Percentiles rank a stretch among this genome's conserved stretches.
Evolutionary conservation across 2,888 invertebrate genomes (phyloP).

Genomic region (Gerris lacustris): DNA sequence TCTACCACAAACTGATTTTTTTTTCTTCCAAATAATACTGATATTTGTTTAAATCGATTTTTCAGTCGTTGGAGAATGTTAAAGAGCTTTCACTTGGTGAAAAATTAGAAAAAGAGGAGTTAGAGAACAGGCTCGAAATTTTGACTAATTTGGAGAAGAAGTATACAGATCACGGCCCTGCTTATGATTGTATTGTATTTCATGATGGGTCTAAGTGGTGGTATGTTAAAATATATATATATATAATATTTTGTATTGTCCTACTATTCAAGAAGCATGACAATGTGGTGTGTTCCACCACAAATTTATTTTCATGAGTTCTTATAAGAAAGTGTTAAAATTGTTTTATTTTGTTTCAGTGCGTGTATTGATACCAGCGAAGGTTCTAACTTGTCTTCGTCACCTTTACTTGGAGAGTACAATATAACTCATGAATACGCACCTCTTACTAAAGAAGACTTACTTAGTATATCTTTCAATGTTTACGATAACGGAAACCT

Average conservation of each 20-base stretch:
- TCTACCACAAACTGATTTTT: no score
- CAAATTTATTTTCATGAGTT: no score
- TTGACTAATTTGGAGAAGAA: conserved; percentile 76
- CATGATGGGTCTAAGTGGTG: conserved; percentile 85
- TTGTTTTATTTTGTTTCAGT: conserved; percentile 37
- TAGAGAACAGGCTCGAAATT: conserved; percentile 73
- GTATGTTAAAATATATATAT: conserved; percentile 37
- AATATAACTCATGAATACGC: conserved; percentile 63
- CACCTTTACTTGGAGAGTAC: conserved; percentile 69
- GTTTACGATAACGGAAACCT: conserved; percentile 82
- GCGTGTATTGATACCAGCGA: conserved; percentile 76
- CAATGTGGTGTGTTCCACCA: no score
- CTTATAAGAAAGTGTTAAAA: no score
- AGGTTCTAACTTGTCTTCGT: conserved; percentile 64
- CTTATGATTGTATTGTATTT: conserved; percentile 87
- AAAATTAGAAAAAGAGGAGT: conserved; percentile 74
- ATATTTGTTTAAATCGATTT: no score
- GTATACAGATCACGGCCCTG: conserved; percentile 71
- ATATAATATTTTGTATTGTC: neutral
- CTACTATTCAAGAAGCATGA: no score
- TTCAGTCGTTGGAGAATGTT: conserved; percentile 9
- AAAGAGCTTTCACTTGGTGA: conserved; percentile 43
- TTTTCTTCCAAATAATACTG: no score
- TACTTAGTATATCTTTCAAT: conserved; percentile 79
- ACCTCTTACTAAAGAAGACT: conserved; percentile 62